These are phyloP conservation scores for Rotaria socialis DNA, from an alignment of 2,888 invertebrate species.

Conservation along the genomic window DNA sequence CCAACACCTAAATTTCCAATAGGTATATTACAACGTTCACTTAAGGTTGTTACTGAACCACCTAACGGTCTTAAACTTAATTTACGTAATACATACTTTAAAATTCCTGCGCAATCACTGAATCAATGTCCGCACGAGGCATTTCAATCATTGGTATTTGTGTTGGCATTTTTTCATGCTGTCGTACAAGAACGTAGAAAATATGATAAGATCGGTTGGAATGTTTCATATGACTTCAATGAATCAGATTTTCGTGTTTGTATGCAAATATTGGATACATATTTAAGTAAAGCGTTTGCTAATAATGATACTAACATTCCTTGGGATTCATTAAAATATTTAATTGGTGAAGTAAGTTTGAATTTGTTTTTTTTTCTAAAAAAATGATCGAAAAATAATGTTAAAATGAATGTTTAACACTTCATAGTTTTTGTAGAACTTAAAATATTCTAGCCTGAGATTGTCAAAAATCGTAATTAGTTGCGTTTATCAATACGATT, in stretches of 20 bases:
- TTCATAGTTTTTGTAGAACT: no score
- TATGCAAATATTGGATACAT: slow-evolving; percentile 76
- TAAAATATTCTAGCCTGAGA: no score
- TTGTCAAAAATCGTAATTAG: no score
- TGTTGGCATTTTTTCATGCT: slow-evolving; percentile 85
- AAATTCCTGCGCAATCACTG: slow-evolving; percentile 72
- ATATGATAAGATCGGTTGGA: slow-evolving; percentile 90
- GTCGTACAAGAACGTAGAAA: slow-evolving; percentile 83
- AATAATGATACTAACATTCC: slow-evolving; percentile 69
- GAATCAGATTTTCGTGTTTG: slow-evolving; percentile 84
- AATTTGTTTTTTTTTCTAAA: slow-evolving; percentile 43
- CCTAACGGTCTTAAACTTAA: slow-evolving; percentile 84
- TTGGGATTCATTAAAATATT: slow-evolving; percentile 83
- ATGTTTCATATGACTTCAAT: slow-evolving; percentile 85
- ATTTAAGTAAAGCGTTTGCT: slow-evolving; percentile 69
- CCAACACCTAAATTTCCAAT: slow-evolving; percentile 80
- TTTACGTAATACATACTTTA: slow-evolving; percentile 79
- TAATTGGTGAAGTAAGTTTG: slow-evolving; percentile 76
- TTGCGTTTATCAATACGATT: no score
- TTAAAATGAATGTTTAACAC: no score
- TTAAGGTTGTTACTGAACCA: slow-evolving; percentile 86
- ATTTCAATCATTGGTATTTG: slow-evolving; percentile 78
- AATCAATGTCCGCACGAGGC: slow-evolving; percentile 71
- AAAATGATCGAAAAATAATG: no score
- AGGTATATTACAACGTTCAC: slow-evolving; percentile 76